These are phyloP conservation scores for Microplitis manilae DNA, from an alignment of 2,888 invertebrate species.

Conservation along the genomic window DNA sequence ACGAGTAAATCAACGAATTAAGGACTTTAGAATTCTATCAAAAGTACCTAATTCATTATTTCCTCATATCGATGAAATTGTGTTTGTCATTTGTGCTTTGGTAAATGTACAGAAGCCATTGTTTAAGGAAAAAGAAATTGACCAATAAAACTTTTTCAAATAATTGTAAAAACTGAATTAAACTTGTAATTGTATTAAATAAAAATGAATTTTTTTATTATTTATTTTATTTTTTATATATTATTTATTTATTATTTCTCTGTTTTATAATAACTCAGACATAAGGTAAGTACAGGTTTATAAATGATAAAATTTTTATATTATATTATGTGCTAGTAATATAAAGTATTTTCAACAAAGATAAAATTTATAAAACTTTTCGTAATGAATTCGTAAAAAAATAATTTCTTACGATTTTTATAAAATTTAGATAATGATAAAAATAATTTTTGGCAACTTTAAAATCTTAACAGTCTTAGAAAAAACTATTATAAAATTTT, in stretches of 20 bases:
- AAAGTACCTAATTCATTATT: conserved; percentile 29
- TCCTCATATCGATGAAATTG: conserved; percentile 20
- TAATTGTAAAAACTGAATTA: too few relatives aligned
- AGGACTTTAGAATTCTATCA: conserved; percentile 45
- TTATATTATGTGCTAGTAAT: not conserved
- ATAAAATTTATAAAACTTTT: not conserved
- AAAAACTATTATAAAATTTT: not conserved
- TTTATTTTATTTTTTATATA: too few relatives aligned
- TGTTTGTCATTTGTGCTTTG: not conserved
- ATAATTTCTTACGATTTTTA: not conserved
- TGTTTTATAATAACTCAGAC: not conserved
- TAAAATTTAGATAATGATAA: not conserved
- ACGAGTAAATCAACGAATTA: conserved; percentile 40
- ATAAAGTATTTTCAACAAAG: not conserved
- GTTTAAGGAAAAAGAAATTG: not conserved
- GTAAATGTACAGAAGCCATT: conserved; percentile 7
- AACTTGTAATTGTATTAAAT: too few relatives aligned
- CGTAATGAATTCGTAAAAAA: not conserved
- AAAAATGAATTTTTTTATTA: too few relatives aligned
- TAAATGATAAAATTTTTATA: not conserved
- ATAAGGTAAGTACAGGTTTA: not conserved
- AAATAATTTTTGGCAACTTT: not conserved
- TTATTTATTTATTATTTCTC: not conserved
- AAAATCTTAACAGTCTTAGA: not conserved
- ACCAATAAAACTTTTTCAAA: too few relatives aligned